Conservation (phyloP, 1,140 invertebrate genomes). For the Hetaerina americana region DNA sequence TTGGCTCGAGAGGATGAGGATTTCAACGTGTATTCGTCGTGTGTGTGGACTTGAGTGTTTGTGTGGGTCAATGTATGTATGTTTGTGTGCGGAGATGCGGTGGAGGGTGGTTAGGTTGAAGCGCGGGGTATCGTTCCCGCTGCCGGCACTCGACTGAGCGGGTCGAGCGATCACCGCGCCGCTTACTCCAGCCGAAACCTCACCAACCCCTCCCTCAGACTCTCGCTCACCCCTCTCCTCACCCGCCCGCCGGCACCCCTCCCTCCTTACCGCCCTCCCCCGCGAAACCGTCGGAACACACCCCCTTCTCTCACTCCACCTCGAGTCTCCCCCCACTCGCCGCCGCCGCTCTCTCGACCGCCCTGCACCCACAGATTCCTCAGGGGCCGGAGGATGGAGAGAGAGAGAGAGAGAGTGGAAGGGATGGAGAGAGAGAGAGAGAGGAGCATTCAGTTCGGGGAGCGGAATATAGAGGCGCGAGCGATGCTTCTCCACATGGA, state of each 20-base stretch:
- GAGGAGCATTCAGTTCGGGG: background rate
- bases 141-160: background rate
- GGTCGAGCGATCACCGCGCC: background rate
- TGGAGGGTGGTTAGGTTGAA: background rate
- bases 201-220: background rate
- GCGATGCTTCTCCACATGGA: background rate
- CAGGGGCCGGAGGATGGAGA: too few species aligned
- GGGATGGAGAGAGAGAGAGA: too few species aligned
- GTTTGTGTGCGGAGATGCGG: too few species aligned
- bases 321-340: background rate
- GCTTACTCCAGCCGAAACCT: background rate
- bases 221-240: background rate
- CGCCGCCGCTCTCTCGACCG: background rate
- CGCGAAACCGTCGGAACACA: too few species aligned
- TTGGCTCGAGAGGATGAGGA: too few species aligned
- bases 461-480: background rate
- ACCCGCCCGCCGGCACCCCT: background rate
- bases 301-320: too few species aligned
- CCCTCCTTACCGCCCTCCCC: too few species aligned
- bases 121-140: background rate
- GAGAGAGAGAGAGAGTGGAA: too few species aligned
- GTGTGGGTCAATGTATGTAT: too few species aligned
- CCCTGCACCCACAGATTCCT: too few species aligned
- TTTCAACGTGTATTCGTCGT: too few species aligned
- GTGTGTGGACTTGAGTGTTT: too few species aligned